Conservation (phyloP, 2,888 invertebrate species). For the Oxycera nigricornis region DNA sequence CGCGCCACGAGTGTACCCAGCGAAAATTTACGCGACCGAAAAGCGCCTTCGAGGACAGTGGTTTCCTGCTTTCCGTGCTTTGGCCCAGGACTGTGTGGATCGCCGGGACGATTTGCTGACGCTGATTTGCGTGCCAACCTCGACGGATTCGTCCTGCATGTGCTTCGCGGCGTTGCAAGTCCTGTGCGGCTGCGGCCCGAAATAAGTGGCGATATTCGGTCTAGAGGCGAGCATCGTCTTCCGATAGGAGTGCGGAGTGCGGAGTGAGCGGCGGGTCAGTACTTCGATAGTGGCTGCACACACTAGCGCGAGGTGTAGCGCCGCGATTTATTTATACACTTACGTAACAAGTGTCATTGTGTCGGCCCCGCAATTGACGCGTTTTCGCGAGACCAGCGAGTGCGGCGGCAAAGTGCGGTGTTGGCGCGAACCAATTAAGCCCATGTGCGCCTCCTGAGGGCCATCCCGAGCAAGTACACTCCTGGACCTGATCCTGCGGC, state of each 20-base stretch:
- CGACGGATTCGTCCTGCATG: not conserved
- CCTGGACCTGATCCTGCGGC: not conserved
- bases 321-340: conserved; percentile 46
- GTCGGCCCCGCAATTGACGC: conserved; percentile 17
- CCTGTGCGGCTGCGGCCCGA: not conserved
- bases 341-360: conserved; percentile 53
- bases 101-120: not conserved
- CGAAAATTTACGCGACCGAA: not conserved
- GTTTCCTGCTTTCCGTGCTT: not conserved
- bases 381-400: not conserved
- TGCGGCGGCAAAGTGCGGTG: conserved; percentile 8
- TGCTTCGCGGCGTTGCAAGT: not conserved
- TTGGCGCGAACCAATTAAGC: conserved; percentile 31
- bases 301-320: conserved; percentile 23
- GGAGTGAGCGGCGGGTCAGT: conserved; percentile 19
- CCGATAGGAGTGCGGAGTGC: conserved; percentile 11
- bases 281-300: conserved; percentile 14
- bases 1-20: conserved; percentile 50
- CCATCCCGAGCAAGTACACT: not conserved
- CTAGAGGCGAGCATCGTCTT: not conserved
- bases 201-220: not conserved
- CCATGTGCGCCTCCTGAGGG: not conserved
- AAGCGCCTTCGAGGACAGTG: not conserved
- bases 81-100: not conserved
- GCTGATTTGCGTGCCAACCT: not conserved